Percentiles rank a stretch among this genome's conserved stretches.
phyloP scores from a whole-genome alignment of 2,888 invertebrate species.

The Hydroisotoma schaefferi region DNA sequence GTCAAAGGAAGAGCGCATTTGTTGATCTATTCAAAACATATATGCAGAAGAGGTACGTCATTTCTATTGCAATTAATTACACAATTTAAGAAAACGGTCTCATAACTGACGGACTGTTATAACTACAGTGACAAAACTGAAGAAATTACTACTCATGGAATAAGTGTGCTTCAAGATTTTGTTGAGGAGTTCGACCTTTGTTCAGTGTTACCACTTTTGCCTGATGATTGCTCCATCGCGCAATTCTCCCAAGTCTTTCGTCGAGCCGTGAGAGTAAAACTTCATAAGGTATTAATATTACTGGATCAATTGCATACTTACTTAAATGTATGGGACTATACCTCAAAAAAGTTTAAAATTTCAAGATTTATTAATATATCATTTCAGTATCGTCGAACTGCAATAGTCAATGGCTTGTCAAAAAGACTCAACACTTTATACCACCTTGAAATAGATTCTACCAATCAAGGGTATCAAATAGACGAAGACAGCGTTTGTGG shows the following conservation, averaged over 20 bases:
- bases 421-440: constrained; percentile 33
- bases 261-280: constrained; percentile 52
- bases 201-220: constrained; percentile 52
- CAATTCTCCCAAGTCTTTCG: constrained; percentile 53
- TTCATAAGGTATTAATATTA: constrained; percentile 50
- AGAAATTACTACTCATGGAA: constrained; percentile 52
- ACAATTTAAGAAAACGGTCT: too few relatives aligned
- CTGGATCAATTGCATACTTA: background rate
- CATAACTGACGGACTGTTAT: too few relatives aligned
- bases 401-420: constrained; percentile 32
- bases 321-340: background rate
- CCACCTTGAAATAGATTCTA: constrained; percentile 27
- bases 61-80: constrained; percentile 7
- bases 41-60: constrained; percentile 51
- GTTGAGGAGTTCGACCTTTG: constrained; percentile 55
- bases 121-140: constrained; percentile 21
- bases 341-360: background rate
- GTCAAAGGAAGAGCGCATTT: constrained; percentile 52
- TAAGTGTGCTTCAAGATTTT: constrained; percentile 54
- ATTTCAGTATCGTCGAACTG: constrained; percentile 36
- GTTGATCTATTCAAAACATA: constrained; percentile 54
- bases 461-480: constrained; percentile 41
- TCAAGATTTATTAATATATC: background rate
- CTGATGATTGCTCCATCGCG: constrained; percentile 55
- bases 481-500: constrained; percentile 45